Evolutionary conservation across 2,113 vertebrate species (phyloP).

Genomic region (Trematocara variabile): DNA sequence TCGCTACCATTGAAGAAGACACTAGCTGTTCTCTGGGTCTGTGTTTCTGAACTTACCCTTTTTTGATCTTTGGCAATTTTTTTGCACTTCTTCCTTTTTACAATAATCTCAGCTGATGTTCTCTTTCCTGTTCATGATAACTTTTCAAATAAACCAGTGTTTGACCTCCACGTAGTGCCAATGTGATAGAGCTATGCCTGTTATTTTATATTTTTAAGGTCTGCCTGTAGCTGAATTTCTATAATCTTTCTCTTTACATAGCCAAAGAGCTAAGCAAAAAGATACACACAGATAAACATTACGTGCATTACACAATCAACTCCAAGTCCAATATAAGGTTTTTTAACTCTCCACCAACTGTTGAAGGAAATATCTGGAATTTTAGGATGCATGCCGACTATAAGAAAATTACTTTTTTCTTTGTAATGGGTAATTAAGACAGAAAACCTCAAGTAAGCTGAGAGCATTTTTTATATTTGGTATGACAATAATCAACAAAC

Average conservation of each 20-base stretch:
- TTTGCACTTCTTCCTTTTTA: not conserved
- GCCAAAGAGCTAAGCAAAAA: not conserved
- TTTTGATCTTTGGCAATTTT: accelerated
- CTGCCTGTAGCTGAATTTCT: not conserved
- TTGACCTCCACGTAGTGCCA: not conserved
- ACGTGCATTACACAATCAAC: not conserved
- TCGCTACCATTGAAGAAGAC: not conserved
- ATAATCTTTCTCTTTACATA: not conserved
- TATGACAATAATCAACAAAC: not conserved
- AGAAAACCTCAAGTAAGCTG: not conserved
- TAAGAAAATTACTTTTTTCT: not conserved
- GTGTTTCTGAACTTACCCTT: not conserved
- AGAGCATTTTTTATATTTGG: not conserved
- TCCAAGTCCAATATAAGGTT: not conserved
- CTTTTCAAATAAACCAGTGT: not conserved
- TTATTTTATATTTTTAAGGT: not conserved
- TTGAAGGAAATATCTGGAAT: not conserved
- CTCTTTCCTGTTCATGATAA: not conserved
- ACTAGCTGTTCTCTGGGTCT: accelerated
- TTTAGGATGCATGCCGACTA: not conserved
- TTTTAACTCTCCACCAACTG: not conserved
- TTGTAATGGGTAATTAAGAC: not conserved
- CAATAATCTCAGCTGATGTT: not conserved
- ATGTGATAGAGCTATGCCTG: not conserved
- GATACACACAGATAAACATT: not conserved